Evolutionary conservation across 1,140 invertebrate genomes (phyloP), one percentile per base, ranked within the genome.

Genomic region (Linepithema humile): DNA sequence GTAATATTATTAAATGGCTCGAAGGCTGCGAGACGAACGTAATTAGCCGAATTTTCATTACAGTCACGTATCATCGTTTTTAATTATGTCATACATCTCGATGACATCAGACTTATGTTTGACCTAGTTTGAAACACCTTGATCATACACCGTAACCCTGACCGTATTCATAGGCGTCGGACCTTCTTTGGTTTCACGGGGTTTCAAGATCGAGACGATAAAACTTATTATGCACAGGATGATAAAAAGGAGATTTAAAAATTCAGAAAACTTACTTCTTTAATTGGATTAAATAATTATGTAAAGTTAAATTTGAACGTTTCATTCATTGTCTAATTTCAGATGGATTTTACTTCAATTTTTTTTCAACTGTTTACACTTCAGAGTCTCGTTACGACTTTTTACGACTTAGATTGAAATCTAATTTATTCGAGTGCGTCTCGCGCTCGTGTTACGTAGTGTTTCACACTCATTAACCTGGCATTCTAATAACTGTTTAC

Each of bases 51-150:
- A 38, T 74, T 74, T 74, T 62, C 32, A 74, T 38, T 23, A 60
- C 32, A 20, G 69, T 82, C 78, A 82, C 78, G 78, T 82, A 62
- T n/a, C 20, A 20, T 38, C 17, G 40, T 7, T 59, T 17, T 48
- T 74, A 82, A 82, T 74, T 62, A 82, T 60, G 40, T 60, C 20
- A 15, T 15, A 43, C 23, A 5, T 73, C 69, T 59, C 55, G 4
- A 26, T 82, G 69, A 82, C 78, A 74, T 82, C 78, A 82, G 29
- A 10, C 43, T 74, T 40, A 69, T 77, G 29, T 65, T 74, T 60
- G 40, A 29, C 59, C 67, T 23, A 73, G 53, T 82, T 74, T 82
- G 55, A 45, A 74, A 12, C 26, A 82, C 70, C 78, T 74, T 74
- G 69, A n/a, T 64, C 23, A 0, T 70, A 15, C 35, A 38, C 55